Evolutionary conservation across 2,797 vertebrate species (phyloP), one percentile per base, ranked within the genome.

Genomic region (Hypotaenidia okinawae): DNA sequence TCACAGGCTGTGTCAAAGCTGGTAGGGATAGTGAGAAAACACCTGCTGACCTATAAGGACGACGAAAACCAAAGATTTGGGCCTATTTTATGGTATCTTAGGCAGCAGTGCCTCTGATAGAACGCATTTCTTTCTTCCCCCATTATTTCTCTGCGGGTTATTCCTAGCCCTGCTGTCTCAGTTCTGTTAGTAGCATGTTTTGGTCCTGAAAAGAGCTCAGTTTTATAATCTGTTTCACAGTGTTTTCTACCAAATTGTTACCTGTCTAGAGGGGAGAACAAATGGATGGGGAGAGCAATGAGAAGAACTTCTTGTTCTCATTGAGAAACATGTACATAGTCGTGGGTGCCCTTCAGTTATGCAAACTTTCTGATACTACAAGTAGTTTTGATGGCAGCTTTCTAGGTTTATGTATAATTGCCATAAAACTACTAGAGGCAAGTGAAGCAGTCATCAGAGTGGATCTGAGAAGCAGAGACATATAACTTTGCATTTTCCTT

Each of bases 401-500:
- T 80, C 17, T 83, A 33, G 10, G 13, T 63, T 79, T 58, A 5
- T 30, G 11, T 76, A 1, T 47, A 88, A 37, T 64, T 94, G 54
- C 49, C 16, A 7, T 78, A 75, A 78, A 87, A 14, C 57, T 74
- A 8, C 6, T 32, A 64, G 35, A 54, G 43, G 41, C 28, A 63
- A 93, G 51, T 15, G 37, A 62, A 77, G 17, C 68, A 58, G 64
- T 61, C 23, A 23, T 74, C 10, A 27, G 74, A 8, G 24, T 83
- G 64, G 41, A 92, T 93, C 59, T 41, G 43, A 81, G 87, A 67
- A 89, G 73, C 84, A 52, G 73, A 80, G 64, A 55, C 41, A 35
- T 6, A 64, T 54, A 94, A 59, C 33, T 93, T 84, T 75, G 33
- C 82, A 54, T 90, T 96, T 94, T 13, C 51, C 82, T 75, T 94